Base-by-base conservation (phyloP, 2,113 vertebrate species). In the Triplophysa rosa region DNA sequence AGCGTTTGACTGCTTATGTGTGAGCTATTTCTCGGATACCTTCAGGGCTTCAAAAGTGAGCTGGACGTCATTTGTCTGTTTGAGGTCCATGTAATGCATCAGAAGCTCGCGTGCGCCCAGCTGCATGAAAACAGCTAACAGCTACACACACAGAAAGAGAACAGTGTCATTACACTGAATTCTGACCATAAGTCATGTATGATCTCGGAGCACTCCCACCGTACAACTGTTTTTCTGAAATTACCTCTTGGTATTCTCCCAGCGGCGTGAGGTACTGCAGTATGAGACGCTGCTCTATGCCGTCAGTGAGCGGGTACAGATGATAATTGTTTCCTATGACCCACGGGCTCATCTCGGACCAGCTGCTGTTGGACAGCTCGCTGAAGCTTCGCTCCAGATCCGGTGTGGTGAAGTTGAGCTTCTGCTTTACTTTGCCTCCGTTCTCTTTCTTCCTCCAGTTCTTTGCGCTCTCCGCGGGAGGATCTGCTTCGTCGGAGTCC, bases 291-390 rank as follows among this genome's bases (percentile, higher is more conserved):
- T 98, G 97, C 84, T 99, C 97, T 62, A 98, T 98, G 86, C 95
- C 96, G 0, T 97, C 90, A 81, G 97, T 99, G 87, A 99, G 93
- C 61, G 98, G 98, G 79, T 92, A 95, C 86, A 99, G 94, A 5
- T 94, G 96, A 45, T 98, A 99, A 90, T 96, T 99, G 88, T 96
- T 98, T 82, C 98, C 98, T 84, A 99, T 98, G 82, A 99, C 98
- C 97, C 97, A 99, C 0, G 96, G 95, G 81, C 97, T 98, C 96
- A 95, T 99, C 91, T 98, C 98, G 64, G 97, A 97, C 98, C 98
- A 99, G 93, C 98, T 99, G 92, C 97, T 99, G 87, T 99, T 99
- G 85, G 97, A 98, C n/a, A 98, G 93, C 85, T 99, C 98, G 17
- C 94, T 95, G 86, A 97, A 95, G 67, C 91, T 92, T 64, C 96